Base-by-base conservation (phyloP, 2,797 vertebrate genomes). In the Distichodus sexfasciatus region DNA sequence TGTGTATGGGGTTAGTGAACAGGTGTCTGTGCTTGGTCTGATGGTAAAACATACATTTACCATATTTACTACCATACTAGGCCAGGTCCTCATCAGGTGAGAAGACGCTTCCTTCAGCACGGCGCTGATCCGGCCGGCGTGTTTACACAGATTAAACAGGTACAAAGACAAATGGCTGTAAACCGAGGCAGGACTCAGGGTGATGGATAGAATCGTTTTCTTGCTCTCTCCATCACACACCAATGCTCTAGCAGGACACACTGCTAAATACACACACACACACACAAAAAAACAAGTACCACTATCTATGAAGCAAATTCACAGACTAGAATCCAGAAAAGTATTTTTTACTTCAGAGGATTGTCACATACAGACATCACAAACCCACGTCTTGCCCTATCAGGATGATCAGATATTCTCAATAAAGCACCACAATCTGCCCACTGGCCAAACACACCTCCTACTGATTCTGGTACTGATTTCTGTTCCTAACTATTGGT, bases 21-120 rank as follows among this genome's bases (percentile, higher is more conserved):
- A 84, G 81, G 79, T 81, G 81, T 81, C 66, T 71, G 70, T 82
- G 65, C 79, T 72, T 79, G 70, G 62, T 61, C 73, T 77, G 71
- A 76, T 77, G n/a, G n/a, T n/a, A n/a, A n/a, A n/a, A n/a, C n/a
- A n/a, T n/a, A n/a, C n/a, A n/a, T n/a, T n/a, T n/a, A n/a, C n/a
- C n/a, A n/a, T n/a, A n/a, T n/a, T n/a, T 71, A 60, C 68, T 70
- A 61, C 41, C 33, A 69, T 71, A 81, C 69, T 76, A 57, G 76
- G 21, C 17, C 33, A n/a, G 11, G 29, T 11, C 12, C 6, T 17
- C 66, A 63, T 76, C 66, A 57, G 72, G 69, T 75, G 71, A 78
- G 74, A 28, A 65, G 78, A 54, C 69, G 66, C 66, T 66, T 70
- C 67, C 70, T 76, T 74, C 72, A 69, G 10, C 17, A 9, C 64